A percentile compares a stretch with the other conserved stretches of the same genome.
These are phyloP conservation scores for Acanthis flammea DNA, from an alignment of 2,797 vertebrate genomes.

Conservation along the genomic window DNA sequence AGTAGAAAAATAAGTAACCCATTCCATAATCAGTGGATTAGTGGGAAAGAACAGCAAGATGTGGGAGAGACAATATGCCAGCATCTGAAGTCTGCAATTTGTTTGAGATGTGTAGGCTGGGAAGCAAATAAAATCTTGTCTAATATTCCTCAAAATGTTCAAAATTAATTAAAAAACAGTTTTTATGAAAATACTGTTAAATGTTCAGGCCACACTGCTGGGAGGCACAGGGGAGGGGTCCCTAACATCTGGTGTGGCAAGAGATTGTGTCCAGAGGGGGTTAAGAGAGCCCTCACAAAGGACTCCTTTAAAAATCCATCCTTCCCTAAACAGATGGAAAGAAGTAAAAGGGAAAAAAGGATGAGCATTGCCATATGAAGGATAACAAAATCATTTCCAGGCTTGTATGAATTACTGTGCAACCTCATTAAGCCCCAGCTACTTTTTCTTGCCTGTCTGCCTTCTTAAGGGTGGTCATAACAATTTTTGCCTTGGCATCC, in stretches of 20 bases:
- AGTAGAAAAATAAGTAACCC: not conserved
- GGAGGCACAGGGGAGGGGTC: accelerated
- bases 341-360: accelerated
- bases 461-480: not conserved
- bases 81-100: not conserved
- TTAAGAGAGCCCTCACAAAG: not conserved
- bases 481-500: not conserved
- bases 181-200: not conserved
- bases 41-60: not conserved
- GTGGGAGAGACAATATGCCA: not conserved
- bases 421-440: not conserved
- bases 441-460: not conserved
- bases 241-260: accelerated
- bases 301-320: not conserved
- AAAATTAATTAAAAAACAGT: not conserved
- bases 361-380: not conserved
- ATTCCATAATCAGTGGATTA: not conserved
- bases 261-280: not conserved
- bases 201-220: accelerated
- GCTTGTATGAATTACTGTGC: not conserved
- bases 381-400: not conserved
- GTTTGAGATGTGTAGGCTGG: not conserved
- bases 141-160: not conserved
- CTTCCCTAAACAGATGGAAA: not conserved
- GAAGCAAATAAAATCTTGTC: not conserved